Percentiles rank a stretch among this genome's conserved stretches.
These are phyloP conservation scores for Carapus acus DNA, from an alignment of 2,797 vertebrate species.

Conservation along the genomic window DNA sequence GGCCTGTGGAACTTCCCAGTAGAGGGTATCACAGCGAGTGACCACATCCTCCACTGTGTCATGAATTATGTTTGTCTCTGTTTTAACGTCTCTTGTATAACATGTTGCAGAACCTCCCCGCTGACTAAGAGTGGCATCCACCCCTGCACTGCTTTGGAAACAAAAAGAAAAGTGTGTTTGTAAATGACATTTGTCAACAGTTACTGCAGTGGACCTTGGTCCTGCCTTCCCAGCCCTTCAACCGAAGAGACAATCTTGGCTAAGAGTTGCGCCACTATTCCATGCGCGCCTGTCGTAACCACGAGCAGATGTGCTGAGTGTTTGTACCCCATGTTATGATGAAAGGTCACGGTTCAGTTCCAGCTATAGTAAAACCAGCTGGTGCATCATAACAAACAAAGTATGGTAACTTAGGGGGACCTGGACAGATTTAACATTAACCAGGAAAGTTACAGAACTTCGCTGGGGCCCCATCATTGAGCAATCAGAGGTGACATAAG, in stretches of 20 bases:
- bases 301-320: conserved; percentile 61
- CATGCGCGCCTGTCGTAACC: conserved; percentile 62
- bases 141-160: conserved; percentile 44
- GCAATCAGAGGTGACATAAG: conserved; percentile 7
- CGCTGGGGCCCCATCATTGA: conserved; percentile 9
- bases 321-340: conserved; percentile 39
- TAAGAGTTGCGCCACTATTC: conserved; percentile 57
- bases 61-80: conserved; percentile 45
- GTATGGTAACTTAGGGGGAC: conserved; percentile 9
- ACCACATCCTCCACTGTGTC: conserved; percentile 28
- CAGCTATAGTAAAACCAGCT: conserved; percentile 38
- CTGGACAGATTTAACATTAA: conserved; percentile 2
- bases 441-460: conserved; percentile 13
- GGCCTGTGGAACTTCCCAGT: not conserved
- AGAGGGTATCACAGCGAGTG: conserved; percentile 44
- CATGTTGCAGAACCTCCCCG: conserved; percentile 28
- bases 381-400: conserved; percentile 52
- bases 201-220: conserved; percentile 61
- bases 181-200: conserved; percentile 60
- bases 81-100: conserved; percentile 51
- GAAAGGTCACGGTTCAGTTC: conserved; percentile 51
- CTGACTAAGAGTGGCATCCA: conserved; percentile 37
- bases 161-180: conserved; percentile 52
- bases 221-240: conserved; percentile 42
- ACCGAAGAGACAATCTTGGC: conserved; percentile 46